Conservation (phyloP, 2,113 vertebrate genomes). For the Callithrix jacchus region DNA sequence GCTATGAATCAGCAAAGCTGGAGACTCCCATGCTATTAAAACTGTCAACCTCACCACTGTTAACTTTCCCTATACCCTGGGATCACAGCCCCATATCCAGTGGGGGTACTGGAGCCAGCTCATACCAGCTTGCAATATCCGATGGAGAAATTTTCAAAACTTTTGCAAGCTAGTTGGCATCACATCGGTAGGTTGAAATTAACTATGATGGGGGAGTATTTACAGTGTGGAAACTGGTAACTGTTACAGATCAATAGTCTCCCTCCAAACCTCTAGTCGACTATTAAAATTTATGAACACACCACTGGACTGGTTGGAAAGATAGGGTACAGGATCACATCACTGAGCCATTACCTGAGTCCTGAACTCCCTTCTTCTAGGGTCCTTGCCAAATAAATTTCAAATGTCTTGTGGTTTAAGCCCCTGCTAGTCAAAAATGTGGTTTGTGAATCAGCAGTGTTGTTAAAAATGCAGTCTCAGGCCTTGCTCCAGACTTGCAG, state of each 20-base stretch:
- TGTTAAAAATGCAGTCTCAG: neutral
- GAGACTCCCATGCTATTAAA: neutral
- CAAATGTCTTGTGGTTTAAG: neutral
- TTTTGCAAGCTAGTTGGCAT: neutral
- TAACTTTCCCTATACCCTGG: neutral
- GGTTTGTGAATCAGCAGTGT: neutral
- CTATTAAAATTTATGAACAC: neutral
- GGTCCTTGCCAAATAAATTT: neutral
- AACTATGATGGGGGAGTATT: neutral
- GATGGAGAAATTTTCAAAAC: neutral
- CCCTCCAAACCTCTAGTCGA: neutral
- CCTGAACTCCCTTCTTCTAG: neutral
- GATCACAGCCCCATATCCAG: neutral
- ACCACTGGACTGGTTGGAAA: neutral
- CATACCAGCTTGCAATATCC: neutral
- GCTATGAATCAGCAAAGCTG: neutral
- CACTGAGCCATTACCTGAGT: neutral
- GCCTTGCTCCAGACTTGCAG: neutral
- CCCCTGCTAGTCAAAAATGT: neutral
- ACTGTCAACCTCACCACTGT: fast-evolving
- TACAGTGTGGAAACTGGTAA: neutral
- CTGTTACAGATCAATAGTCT: neutral
- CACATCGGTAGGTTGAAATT: neutral
- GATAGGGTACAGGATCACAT: neutral
- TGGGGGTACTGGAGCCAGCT: neutral